Base-by-base conservation (phyloP, 2,888 invertebrate species). In the Drosophila koepferae region DNA sequence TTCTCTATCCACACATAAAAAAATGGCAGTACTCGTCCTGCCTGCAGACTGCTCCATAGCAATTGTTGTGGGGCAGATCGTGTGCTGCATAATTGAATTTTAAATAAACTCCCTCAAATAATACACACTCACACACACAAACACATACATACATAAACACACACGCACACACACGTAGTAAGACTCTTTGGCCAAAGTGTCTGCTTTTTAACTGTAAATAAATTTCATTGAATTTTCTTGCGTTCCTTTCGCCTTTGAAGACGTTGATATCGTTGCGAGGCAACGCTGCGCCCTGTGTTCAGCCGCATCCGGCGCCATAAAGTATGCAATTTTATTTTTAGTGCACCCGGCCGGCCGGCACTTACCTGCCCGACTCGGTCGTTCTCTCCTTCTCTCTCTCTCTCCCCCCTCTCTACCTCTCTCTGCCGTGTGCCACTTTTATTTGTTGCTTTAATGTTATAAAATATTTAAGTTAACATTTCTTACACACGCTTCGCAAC, bases 31-130 rank as follows among this genome's bases (percentile, higher is more conserved):
- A 7, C 40, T 2, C 36, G 0, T 8, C 14, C 2, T 36, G 34
- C 28, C 44, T 23, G 7, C 18, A 36, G 44, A 34, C 34, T 34
- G 8, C 18, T 40, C n/a, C 38, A 20, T 46, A 20, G 54, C 61
- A 69, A 48, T 54, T 46, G 53, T 54, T 36, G 63, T 68, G 20
- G 53, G 49, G 70, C 56, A 18, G 56, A 64, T 54, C 58, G 64
- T 74, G 78, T 79, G 75, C 44, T 74, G 82, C 86, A 89, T 92
- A 92, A 92, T 92, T 92, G 92, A 92, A 92, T 92, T 92, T 92
- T 92, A 91, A 92, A 92, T 92, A 92, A 92, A 91, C 91, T 90
- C 56, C 48, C 61, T 70, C 51, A 67, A 72, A 51, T 34, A 43
- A 51, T 55, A 54, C 56, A 70, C 61, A 72, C 2, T 20, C 38